phyloP scores from a whole-genome alignment of 2,888 invertebrate species.

The Mantis religiosa region DNA sequence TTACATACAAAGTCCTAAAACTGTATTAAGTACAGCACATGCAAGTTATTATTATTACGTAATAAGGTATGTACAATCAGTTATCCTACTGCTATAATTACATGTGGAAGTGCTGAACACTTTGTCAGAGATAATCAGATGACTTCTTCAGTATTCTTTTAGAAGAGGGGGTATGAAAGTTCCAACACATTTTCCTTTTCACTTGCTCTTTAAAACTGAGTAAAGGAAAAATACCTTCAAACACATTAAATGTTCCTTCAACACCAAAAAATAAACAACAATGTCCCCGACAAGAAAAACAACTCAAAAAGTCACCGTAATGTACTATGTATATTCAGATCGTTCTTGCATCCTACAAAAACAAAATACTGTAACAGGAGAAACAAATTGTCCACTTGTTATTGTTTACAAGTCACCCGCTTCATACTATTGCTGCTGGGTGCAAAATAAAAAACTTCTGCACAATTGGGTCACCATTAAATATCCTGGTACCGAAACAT shows the following conservation, averaged over 20 bases:
- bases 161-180: background rate
- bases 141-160: background rate
- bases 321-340: slow-evolving; percentile 19
- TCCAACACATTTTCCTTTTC: background rate
- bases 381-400: background rate
- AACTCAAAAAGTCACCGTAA: background rate
- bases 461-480: background rate
- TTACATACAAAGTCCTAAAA: slow-evolving; percentile 29
- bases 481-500: background rate
- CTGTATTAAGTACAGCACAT: slow-evolving; percentile 31
- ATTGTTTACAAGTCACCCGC: background rate
- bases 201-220: slow-evolving; percentile 13
- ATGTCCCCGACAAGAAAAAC: background rate
- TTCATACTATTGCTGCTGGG: slow-evolving; percentile 1
- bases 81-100: slow-evolving; percentile 18
- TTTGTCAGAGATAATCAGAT: background rate
- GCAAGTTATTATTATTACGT: slow-evolving; percentile 26
- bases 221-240: background rate
- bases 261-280: background rate
- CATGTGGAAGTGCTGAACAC: slow-evolving; percentile 6
- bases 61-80: slow-evolving; percentile 28
- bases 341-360: background rate
- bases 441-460: slow-evolving; percentile 15
- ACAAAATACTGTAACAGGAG: background rate
- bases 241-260: background rate